Evolutionary conservation across 2,797 vertebrate species (phyloP).

Genomic region (Merluccius polli): DNA sequence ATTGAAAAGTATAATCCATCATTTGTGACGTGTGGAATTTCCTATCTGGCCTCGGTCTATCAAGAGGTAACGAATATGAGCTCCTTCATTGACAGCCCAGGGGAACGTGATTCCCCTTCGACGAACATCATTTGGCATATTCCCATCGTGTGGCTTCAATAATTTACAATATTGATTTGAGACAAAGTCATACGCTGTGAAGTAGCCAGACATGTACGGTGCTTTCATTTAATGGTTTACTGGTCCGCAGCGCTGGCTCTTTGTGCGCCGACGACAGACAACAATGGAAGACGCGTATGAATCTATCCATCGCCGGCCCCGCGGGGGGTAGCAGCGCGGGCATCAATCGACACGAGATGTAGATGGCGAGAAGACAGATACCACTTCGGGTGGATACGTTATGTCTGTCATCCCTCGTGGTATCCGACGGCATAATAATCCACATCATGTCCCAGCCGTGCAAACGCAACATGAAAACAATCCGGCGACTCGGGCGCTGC

Average conservation of each 20-base stretch:
- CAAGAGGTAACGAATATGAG: constrained; percentile 46
- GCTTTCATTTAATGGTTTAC: constrained; percentile 67
- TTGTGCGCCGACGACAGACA: constrained; percentile 38
- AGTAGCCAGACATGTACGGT: constrained; percentile 54
- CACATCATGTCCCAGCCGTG: constrained; percentile 45
- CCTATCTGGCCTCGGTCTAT: constrained; percentile 60
- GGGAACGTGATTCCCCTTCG: constrained; percentile 65
- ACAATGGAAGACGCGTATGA: constrained; percentile 33
- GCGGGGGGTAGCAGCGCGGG: constrained; percentile 41
- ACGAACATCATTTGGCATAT: constrained; percentile 74
- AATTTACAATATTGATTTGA: constrained; percentile 76
- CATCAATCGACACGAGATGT: constrained; percentile 53
- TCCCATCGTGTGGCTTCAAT: constrained; percentile 63
- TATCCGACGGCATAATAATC: constrained; percentile 34
- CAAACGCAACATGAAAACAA: constrained; percentile 53
- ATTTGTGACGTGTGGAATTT: constrained; percentile 45
- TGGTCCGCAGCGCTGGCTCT: constrained; percentile 50
- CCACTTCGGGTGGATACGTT: constrained; percentile 32
- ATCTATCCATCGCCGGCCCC: constrained; percentile 37
- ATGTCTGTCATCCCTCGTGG: constrained; percentile 37
- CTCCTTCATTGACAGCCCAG: constrained; percentile 62
- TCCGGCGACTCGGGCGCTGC: constrained; percentile 48
- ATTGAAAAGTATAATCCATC: constrained; percentile 69
- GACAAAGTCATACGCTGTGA: constrained; percentile 66
- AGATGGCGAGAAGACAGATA: constrained; percentile 41